phyloP scores from a whole-genome alignment of 2,888 invertebrate genomes.

The Mythimna lalbum region DNA sequence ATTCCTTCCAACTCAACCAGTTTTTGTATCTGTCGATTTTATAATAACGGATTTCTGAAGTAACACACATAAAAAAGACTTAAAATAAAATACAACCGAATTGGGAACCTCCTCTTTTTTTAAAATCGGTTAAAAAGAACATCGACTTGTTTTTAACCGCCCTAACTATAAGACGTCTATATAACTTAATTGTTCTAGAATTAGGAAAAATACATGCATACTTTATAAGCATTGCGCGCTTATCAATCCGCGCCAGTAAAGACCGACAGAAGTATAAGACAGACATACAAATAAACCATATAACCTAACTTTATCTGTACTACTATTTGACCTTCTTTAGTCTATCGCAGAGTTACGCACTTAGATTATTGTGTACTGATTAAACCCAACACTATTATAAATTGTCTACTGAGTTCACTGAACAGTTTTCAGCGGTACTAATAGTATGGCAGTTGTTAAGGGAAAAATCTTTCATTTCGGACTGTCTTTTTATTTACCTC shows the following conservation, averaged over 20 bases:
- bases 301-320: conserved; percentile 30
- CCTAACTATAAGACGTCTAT: not conserved
- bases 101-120: not conserved
- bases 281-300: conserved; percentile 36
- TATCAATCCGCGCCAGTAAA: conserved; percentile 26
- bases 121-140: not conserved
- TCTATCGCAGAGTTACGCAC: conserved; percentile 35
- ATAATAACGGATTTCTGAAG: too few relatives aligned
- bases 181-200: not conserved
- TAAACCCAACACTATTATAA: conserved; percentile 12
- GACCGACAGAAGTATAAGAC: conserved; percentile 21
- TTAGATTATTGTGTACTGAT: conserved; percentile 20
- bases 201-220: conserved; percentile 7
- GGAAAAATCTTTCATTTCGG: too few relatives aligned
- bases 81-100: not conserved
- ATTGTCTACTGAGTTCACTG: not conserved
- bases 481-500: too few relatives aligned
- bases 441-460: not conserved
- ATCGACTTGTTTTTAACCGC: too few relatives aligned
- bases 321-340: conserved; percentile 35
- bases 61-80: too few relatives aligned
- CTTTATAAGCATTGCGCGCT: not conserved
- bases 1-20: too few relatives aligned
- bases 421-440: not conserved
- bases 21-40: too few relatives aligned